phyloP scores from a whole-genome alignment of 2,113 vertebrate genomes.

The Cinclus mexicanus region DNA sequence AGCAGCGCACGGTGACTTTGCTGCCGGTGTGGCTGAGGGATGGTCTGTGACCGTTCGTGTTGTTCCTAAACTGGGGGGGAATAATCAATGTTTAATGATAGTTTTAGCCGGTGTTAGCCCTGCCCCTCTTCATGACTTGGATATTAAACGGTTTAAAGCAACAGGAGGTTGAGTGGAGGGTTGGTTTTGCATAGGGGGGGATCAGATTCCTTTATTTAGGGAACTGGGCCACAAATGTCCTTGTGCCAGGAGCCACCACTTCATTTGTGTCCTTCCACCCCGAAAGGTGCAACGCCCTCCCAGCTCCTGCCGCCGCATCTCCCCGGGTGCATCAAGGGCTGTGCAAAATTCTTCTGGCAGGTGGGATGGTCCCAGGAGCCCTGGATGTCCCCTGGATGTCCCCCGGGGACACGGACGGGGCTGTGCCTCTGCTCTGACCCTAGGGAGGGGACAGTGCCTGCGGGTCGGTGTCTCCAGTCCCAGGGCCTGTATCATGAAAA shows the following conservation, averaged over 20 bases:
- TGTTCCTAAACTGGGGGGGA: background rate
- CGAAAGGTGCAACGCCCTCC: accelerated
- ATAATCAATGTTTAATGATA: background rate
- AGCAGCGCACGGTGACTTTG: accelerated
- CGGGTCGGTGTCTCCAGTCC: background rate
- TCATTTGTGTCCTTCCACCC: background rate
- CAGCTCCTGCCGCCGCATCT: background rate
- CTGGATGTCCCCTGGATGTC: background rate
- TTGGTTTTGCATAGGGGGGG: background rate
- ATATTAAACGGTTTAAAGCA: slow-evolving; percentile 49
- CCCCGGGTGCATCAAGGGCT: accelerated
- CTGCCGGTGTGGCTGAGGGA: background rate
- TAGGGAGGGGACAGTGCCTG: background rate
- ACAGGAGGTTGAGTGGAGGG: background rate
- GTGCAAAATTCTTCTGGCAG: background rate
- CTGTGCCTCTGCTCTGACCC: background rate
- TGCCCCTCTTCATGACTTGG: background rate
- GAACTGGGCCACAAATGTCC: background rate
- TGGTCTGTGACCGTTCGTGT: accelerated
- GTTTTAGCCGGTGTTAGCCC: background rate
- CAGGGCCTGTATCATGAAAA: background rate
- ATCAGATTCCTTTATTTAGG: background rate
- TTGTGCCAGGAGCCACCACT: background rate
- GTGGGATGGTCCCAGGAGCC: accelerated
- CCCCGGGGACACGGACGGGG: background rate